Conservation (phyloP, 2,797 vertebrate species). For the Syndactyla subalaris region DNA sequence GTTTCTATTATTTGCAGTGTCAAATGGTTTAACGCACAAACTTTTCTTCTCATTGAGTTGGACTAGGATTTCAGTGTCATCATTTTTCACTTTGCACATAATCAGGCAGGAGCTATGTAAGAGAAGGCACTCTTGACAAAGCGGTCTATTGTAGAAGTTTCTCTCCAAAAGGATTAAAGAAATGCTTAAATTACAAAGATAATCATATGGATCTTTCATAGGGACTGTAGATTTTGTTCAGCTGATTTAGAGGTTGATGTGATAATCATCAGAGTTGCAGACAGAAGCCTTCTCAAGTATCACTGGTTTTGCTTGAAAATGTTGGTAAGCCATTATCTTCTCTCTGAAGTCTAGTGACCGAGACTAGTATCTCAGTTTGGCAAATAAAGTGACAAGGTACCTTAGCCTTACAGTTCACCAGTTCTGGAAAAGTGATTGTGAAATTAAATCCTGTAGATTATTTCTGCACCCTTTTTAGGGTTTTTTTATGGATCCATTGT, state of each 20-base stretch:
- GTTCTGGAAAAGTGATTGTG: not conserved
- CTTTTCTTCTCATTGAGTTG: not conserved
- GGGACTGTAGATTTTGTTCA: not conserved
- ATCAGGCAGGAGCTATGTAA: not conserved
- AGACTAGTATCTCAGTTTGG: not conserved
- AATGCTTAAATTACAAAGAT: constrained; percentile 33
- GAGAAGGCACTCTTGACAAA: not conserved
- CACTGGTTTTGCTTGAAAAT: not conserved
- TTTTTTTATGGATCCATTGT: not conserved
- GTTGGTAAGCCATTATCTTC: not conserved
- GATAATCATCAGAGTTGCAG: constrained; percentile 35
- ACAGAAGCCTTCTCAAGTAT: constrained; percentile 35
- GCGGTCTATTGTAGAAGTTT: constrained; percentile 10
- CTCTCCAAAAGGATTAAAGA: constrained; percentile 10
- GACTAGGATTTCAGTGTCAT: constrained; percentile 18
- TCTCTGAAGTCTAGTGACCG: not conserved
- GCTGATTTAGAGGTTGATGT: not conserved
- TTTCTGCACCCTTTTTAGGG: not conserved
- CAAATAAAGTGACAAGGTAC: not conserved
- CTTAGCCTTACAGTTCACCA: not conserved
- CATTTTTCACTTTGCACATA: not conserved
- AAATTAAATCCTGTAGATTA: constrained; percentile 10
- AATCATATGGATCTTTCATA: constrained; percentile 4
- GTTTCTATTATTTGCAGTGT: constrained; percentile 11
- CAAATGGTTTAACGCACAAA: constrained; percentile 1